Base-by-base conservation (phyloP, 2,888 invertebrate species). In the Desoria tigrina region DNA sequence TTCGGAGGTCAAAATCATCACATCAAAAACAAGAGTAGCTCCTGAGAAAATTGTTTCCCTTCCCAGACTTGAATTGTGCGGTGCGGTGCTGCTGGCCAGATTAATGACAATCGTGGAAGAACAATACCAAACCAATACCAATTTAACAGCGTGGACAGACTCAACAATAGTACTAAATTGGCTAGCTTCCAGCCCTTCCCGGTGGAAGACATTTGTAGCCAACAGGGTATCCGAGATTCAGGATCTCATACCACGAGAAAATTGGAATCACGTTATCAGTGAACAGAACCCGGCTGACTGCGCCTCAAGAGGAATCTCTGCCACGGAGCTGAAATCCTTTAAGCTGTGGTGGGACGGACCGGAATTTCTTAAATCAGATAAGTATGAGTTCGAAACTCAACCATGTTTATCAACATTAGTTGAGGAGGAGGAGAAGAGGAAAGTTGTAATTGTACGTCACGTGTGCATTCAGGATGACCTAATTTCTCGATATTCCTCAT, bases 281-380 rank as follows among this genome's bases (percentile, higher is more conserved):
- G 58, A 68, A 2, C 62, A 73, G 9, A 79, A 79, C 61, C 78
- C 78, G 0, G 78, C 78, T 1, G 78, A 79, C 42, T 54, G 74
- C 21, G 74, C 75, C 1, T 75, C 78, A 2, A 50, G 74, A 42
- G 69, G 70, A 9, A 32, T 32, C 7, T 21, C 11, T 45, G 28
- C 63, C n/a, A 26, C 7, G 1, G 26, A 53, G 21, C 39, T 64
- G 4, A 1, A 2, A 6, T 11, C 6, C 1, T 32, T 23, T 21
- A 18, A 14, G 2, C 42, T 61, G 23, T 61, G 61, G 61, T 64
- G 63, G 54, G 9, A 53, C 16, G 68, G 64, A 4, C 68, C 58
- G 7, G n/a, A n/a, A n/a, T n/a, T n/a, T n/a, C n/a, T n/a, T n/a
- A n/a, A n/a, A n/a, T n/a, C n/a, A n/a, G n/a, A n/a, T n/a, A n/a